A percentile compares a stretch with the other conserved stretches of the same genome.
phyloP scores from a whole-genome alignment of 2,888 invertebrate species.

The Eupithecia dodoneata region DNA sequence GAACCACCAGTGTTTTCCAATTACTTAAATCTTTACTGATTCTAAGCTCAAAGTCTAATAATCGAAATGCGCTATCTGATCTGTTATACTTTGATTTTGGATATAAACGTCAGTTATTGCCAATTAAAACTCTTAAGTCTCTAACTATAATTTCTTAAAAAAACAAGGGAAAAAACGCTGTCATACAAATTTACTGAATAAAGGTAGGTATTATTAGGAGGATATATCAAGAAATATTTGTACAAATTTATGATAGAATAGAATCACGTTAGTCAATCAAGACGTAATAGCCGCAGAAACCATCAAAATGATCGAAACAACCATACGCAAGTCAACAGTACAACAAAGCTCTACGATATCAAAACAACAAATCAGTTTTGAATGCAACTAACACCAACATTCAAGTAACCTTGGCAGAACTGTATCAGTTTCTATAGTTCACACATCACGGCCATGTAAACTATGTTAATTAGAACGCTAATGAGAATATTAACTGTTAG shows the following conservation, averaged over 20 bases:
- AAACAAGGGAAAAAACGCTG: too few species aligned
- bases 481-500: constrained; percentile 56
- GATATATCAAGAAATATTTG: too few species aligned
- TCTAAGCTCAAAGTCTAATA: too few species aligned
- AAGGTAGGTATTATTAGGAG: too few species aligned
- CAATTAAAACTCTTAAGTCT: too few species aligned
- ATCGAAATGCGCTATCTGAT: too few species aligned
- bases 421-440: constrained; percentile 54
- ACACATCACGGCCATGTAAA: constrained; percentile 62
- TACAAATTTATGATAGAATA: neutral
- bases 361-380: neutral
- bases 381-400: neutral
- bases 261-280: neutral
- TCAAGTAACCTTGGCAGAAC: constrained; percentile 55
- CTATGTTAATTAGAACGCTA: constrained; percentile 70
- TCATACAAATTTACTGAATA: too few species aligned
- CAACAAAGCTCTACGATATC: neutral
- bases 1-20: too few species aligned
- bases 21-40: too few species aligned
- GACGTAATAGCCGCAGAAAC: neutral
- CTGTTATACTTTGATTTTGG: too few species aligned
- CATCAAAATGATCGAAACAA: neutral
- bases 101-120: too few species aligned
- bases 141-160: too few species aligned
- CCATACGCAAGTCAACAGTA: neutral